Evolutionary conservation across 1,140 invertebrate species (phyloP).

Genomic region (Bombus turneri): DNA sequence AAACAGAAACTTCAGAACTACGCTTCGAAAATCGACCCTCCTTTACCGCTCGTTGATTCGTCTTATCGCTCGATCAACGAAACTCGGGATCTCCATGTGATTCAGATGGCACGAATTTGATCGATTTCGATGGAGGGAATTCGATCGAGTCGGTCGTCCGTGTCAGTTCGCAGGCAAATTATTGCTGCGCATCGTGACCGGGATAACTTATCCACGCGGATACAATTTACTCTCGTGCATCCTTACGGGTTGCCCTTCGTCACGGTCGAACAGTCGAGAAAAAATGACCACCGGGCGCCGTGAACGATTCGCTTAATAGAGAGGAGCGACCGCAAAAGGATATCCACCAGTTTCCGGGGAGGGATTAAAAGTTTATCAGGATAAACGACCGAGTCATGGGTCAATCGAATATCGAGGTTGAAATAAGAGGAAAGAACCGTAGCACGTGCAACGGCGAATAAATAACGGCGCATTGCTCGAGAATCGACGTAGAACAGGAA

Average conservation of each 20-base stretch:
- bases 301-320: constrained; percentile 25
- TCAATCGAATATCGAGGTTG: background rate
- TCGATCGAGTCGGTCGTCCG: background rate
- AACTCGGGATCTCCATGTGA: background rate
- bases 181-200: constrained; percentile 26
- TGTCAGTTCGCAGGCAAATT: background rate
- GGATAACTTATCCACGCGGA: constrained; percentile 1
- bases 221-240: constrained; percentile 1
- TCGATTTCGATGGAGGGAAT: background rate
- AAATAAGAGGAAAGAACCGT: constrained; percentile 6
- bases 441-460: constrained; percentile 12
- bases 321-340: constrained; percentile 13
- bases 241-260: background rate
- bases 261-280: constrained; percentile 1
- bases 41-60: too few species aligned
- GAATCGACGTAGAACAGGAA: background rate
- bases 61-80: too few species aligned
- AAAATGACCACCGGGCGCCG: constrained; percentile 4
- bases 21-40: too few species aligned
- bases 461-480: constrained; percentile 6
- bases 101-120: background rate
- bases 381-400: constrained; percentile 14
- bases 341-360: constrained; percentile 8
- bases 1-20: too few species aligned
- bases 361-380: constrained; percentile 21